These are phyloP conservation scores for Neodiprion fabricii DNA, from an alignment of 1,140 invertebrate genomes.

Conservation along the genomic window DNA sequence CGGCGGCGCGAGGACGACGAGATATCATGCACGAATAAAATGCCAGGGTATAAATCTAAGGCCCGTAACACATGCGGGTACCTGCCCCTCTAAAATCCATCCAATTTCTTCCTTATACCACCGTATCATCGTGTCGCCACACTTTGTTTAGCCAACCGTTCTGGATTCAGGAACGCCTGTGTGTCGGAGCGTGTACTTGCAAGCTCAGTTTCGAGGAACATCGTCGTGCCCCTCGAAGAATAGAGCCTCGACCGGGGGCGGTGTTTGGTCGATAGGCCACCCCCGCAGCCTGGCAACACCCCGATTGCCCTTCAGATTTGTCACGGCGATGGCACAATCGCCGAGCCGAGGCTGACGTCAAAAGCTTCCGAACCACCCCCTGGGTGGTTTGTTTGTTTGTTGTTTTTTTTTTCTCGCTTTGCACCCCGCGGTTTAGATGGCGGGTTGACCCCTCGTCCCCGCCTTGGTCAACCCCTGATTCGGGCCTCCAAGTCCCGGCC, in stretches of 20 bases:
- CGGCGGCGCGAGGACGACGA: no score
- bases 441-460: not conserved
- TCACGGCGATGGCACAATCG: not conserved
- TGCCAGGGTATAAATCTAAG: no score
- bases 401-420: not conserved
- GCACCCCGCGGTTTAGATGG: not conserved
- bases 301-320: constrained; percentile 10
- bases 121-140: no score
- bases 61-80: no score
- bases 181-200: no score
- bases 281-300: not conserved
- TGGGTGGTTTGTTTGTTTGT: not conserved
- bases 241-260: not conserved
- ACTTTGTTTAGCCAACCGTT: no score
- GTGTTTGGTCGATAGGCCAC: constrained; percentile 13
- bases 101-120: no score
- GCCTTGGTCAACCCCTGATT: not conserved
- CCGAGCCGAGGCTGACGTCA: not conserved
- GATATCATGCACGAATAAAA: no score
- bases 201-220: no score
- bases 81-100: no score
- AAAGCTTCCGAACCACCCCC: not conserved
- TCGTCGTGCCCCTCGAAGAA: no score
- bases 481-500: not conserved
- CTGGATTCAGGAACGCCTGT: no score